Base-by-base conservation (phyloP, 2,888 invertebrate genomes). In the Rosalia funebris region DNA sequence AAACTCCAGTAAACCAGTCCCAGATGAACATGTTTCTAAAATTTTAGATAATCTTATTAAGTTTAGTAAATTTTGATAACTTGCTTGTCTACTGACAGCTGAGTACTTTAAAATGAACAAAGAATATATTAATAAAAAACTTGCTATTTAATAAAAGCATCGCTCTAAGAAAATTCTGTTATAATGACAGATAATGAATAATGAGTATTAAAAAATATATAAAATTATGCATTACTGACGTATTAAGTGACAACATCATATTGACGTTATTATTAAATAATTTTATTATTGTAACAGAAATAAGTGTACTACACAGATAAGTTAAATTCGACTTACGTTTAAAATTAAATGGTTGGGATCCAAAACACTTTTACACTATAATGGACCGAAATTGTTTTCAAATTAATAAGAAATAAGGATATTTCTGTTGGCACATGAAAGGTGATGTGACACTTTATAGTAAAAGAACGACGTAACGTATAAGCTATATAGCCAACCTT, bases 1-100 rank as follows among this genome's bases (percentile, higher is more conserved):
- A 86, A 80, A 95, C 94, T 77, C 95, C 94, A 82, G 95, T 93
- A 82, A 96, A 92, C 95, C 95, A 96, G 84, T 95, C 95, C 92
- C 93, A 92, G 85, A 96, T 90, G 87, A 96, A 95, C 95, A 96
- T 95, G 80, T 73, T 75, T 71, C 50, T 50, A 19, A 37, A 50
- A 50, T n/a, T n/a, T n/a, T n/a, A n/a, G n/a, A n/a, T n/a, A n/a
- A n/a, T n/a, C n/a, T n/a, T n/a, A n/a, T n/a, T n/a, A n/a, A n/a
- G n/a, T n/a, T n/a, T n/a, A n/a, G n/a, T n/a, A n/a, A n/a, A n/a
- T n/a, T n/a, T n/a, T n/a, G n/a, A n/a, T n/a, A n/a, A n/a, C n/a
- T n/a, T n/a, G n/a, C n/a, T n/a, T n/a, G n/a, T n/a, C n/a, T n/a
- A n/a, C n/a, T n/a, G n/a, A n/a, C n/a, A n/a, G n/a, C n/a, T n/a